Evolutionary conservation across 2,113 vertebrate species (phyloP).

Genomic region (Casuarius casuarius): DNA sequence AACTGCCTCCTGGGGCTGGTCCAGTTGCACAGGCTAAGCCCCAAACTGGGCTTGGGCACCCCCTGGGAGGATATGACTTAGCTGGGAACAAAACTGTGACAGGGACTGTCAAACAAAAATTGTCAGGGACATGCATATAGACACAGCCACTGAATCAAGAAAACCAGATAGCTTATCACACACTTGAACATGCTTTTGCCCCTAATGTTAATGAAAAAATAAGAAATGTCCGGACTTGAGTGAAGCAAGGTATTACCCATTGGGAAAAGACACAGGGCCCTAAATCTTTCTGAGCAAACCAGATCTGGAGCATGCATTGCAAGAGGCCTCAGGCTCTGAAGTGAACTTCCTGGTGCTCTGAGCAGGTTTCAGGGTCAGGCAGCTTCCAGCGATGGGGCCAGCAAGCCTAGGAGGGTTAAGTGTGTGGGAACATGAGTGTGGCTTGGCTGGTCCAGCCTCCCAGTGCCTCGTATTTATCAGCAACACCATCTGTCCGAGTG

Average conservation of each 20-base stretch:
- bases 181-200: background rate
- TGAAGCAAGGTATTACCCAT: background rate
- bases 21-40: background rate
- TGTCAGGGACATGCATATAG: background rate
- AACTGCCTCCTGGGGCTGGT: accelerated
- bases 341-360: background rate
- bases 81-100: background rate
- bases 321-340: background rate
- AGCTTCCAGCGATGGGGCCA: background rate
- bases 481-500: background rate
- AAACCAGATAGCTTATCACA: background rate
- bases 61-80: background rate
- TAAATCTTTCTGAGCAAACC: background rate
- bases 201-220: background rate
- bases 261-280: background rate
- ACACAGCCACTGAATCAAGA: background rate
- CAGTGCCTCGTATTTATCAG: background rate
- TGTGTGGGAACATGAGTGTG: background rate
- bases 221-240: background rate
- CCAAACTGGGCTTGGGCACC: background rate
- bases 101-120: background rate
- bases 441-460: accelerated
- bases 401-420: background rate
- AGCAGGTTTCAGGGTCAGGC: background rate
- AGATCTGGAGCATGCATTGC: background rate